A percentile compares a stretch with the other conserved stretches of the same genome.
Conservation (phyloP, 2,113 vertebrate species). For the Rhineura floridana region DNA sequence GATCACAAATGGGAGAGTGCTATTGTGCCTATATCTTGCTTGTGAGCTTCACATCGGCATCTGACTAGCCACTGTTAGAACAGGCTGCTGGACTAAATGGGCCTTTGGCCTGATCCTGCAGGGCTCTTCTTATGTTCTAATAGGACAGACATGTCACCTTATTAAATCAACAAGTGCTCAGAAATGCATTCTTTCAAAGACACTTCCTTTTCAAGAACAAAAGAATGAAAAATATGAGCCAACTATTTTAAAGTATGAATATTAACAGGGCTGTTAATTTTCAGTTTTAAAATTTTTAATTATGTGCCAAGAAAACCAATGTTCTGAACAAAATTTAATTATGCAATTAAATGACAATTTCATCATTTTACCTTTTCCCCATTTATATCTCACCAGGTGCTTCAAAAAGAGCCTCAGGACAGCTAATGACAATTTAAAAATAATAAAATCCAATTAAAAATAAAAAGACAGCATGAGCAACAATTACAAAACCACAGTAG, state of each 20-base stretch:
- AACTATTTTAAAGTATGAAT: background rate
- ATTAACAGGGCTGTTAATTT: background rate
- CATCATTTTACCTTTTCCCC: background rate
- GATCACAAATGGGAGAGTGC: too few species aligned
- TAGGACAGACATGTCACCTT: background rate
- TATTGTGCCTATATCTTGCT: too few species aligned
- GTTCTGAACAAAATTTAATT: background rate
- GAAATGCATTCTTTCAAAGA: background rate
- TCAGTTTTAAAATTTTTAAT: background rate
- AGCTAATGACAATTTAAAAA: background rate
- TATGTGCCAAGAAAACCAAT: conserved; percentile 7
- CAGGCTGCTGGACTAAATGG: too few species aligned
- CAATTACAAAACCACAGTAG: background rate
- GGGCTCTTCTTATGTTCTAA: too few species aligned
- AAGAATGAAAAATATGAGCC: background rate
- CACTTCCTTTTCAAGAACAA: background rate
- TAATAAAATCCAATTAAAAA: background rate
- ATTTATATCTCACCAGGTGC: conserved; percentile 5
- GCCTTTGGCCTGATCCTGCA: too few species aligned
- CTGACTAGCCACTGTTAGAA: too few species aligned
- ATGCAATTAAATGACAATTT: background rate
- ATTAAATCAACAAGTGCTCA: background rate
- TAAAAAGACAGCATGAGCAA: background rate
- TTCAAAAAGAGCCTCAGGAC: background rate
- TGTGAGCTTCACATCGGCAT: too few species aligned